These are phyloP conservation scores for Toxonevra muliebris DNA, from an alignment of 2,888 invertebrate genomes.

Conservation along the genomic window DNA sequence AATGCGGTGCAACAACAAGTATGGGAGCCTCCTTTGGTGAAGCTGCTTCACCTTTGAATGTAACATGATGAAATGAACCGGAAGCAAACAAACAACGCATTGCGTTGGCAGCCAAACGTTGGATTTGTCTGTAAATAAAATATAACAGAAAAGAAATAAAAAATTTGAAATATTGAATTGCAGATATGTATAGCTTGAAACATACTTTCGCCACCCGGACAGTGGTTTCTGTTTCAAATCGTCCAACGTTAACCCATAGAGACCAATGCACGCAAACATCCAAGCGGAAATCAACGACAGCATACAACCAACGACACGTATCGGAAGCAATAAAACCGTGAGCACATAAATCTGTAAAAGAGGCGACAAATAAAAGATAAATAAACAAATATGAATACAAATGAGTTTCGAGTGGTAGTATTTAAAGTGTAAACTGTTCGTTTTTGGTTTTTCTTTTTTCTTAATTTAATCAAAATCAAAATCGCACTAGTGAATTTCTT, in stretches of 20 bases:
- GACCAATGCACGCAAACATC: slow-evolving; percentile 84
- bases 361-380: neutral
- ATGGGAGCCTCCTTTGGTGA: slow-evolving; percentile 79
- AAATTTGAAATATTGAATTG: neutral
- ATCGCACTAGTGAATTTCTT: too few species aligned
- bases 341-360: slow-evolving; percentile 76
- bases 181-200: slow-evolving; percentile 28
- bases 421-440: neutral
- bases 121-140: slow-evolving; percentile 68
- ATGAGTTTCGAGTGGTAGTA: neutral
- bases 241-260: slow-evolving; percentile 81
- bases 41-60: slow-evolving; percentile 76
- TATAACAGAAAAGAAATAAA: neutral
- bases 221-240: slow-evolving; percentile 82
- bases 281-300: slow-evolving; percentile 82
- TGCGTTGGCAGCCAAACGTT: slow-evolving; percentile 72
- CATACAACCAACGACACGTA: slow-evolving; percentile 81
- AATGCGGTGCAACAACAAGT: slow-evolving; percentile 88
- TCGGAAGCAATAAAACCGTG: slow-evolving; percentile 84
- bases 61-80: slow-evolving; percentile 84
- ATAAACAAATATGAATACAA: neutral
- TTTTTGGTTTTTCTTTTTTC: too few species aligned
- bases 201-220: slow-evolving; percentile 90
- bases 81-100: slow-evolving; percentile 81
- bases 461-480: too few species aligned